A percentile compares a stretch with the other conserved stretches of the same genome.
These are phyloP conservation scores for Acanthornis magna DNA, from an alignment of 2,797 vertebrate genomes.

Conservation along the genomic window DNA sequence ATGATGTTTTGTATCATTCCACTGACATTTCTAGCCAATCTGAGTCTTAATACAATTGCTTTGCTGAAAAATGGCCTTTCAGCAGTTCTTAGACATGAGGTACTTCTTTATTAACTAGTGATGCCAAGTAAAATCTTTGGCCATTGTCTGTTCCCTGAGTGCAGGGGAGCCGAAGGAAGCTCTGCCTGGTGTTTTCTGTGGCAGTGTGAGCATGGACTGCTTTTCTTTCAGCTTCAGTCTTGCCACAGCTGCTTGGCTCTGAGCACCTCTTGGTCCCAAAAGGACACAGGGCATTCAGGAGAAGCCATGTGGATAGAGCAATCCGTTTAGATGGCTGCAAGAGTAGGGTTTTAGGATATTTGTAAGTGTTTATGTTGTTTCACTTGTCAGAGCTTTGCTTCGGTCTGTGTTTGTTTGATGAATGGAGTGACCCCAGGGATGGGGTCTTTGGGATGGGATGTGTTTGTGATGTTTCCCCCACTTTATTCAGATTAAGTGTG, in stretches of 20 bases:
- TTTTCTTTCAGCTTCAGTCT: background rate
- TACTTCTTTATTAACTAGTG: conserved; percentile 23
- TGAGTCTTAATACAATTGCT: conserved; percentile 37
- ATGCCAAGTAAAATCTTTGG: background rate
- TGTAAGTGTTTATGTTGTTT: background rate
- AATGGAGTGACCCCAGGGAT: background rate
- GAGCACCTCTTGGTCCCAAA: background rate
- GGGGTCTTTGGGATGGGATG: background rate
- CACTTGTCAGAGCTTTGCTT: background rate
- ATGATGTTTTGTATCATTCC: conserved; percentile 21
- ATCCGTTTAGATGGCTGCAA: background rate
- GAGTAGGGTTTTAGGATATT: background rate
- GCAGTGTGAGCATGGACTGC: background rate
- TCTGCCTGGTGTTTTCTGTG: background rate
- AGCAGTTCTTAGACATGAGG: background rate
- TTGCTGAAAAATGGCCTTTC: conserved; percentile 21
- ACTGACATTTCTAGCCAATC: conserved; percentile 23
- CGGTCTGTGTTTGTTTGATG: background rate
- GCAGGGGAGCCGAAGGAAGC: background rate
- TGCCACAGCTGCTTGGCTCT: background rate
- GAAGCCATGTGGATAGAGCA: background rate
- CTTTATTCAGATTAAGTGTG: background rate
- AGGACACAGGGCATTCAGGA: background rate
- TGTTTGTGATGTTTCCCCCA: background rate
- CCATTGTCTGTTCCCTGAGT: background rate